Base-by-base conservation (phyloP, 1,140 invertebrate species). In the Acromyrmex echinatior region DNA sequence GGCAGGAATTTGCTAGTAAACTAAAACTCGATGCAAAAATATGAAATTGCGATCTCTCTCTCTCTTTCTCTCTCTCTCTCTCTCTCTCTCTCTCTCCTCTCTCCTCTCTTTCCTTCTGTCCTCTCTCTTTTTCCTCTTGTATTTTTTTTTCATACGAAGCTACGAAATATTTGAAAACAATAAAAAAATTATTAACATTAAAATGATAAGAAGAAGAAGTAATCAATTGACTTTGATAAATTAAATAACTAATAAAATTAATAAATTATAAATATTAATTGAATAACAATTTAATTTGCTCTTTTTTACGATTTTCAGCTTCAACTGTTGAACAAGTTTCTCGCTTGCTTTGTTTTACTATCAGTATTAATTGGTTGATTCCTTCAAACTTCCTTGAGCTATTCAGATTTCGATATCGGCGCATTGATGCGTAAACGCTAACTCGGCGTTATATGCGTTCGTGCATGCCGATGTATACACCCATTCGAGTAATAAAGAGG, bases 401-500 rank as follows among this genome's bases (percentile, higher is more conserved):
- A 18, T 56, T 18, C n/a, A 66, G 28, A 71, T 81, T 81, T 81
- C 10, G 31, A 9, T 35, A 56, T 58, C 49, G 49, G 9, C 9
- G 14, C 78, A 80, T 18, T 31, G 49, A 58, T 81, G 65, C 65
- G 66, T 81, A 81, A 81, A 81, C 35, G 65, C 49, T 71, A 70
- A 81, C 78, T 71, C 31, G 65, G 10, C 77, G 16, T 14, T 81
- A n/a, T 21, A 5, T 56, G 21, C 49, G 31, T 62, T 71, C n/a
- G 49, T n/a, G 49, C 65, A 81, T 81, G 21, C 21, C 65, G 78
- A 25, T 25, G 45, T 62, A 16, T 39, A 62, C 39, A 21, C 45
- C 6, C 56, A 71, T 63, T 51, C 45, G 12, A 21, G 81, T 76
- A 74, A 76, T 76, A 84, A 84, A 84, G 81, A 84, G 58, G 28